These are phyloP conservation scores for Drosophila subquinaria DNA, from an alignment of 2,888 invertebrate genomes.

Conservation along the genomic window DNA sequence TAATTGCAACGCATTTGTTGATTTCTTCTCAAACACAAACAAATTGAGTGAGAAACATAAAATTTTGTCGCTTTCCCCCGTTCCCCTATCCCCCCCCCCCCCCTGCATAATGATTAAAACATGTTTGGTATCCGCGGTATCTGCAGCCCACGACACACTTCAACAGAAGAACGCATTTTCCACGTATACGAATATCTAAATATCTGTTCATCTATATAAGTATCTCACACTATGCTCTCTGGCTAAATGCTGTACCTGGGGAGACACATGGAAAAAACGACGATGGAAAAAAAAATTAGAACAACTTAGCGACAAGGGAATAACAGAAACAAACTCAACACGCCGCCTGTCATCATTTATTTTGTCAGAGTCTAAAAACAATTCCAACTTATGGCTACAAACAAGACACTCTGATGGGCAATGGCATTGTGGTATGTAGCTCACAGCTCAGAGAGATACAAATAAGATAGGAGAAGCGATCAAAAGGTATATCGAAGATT, in stretches of 20 bases:
- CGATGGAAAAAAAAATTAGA: constrained; percentile 74
- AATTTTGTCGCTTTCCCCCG: constrained; percentile 57
- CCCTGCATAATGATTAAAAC: constrained; percentile 56
- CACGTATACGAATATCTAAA: constrained; percentile 40
- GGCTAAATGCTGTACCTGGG: constrained; percentile 25
- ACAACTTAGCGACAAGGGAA: constrained; percentile 75
- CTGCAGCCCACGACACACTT: constrained; percentile 59
- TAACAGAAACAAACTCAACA: constrained; percentile 62
- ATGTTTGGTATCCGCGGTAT: constrained; percentile 51
- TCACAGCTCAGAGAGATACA: constrained; percentile 58
- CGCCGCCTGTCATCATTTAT: constrained; percentile 81
- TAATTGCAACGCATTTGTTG: constrained; percentile 77
- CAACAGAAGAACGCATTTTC: constrained; percentile 57
- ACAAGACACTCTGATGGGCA: constrained; percentile 63
- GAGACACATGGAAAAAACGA: constrained; percentile 8
- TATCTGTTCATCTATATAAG: constrained; percentile 69
- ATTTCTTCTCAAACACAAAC: constrained; percentile 60
- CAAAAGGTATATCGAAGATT: constrained; percentile 30
- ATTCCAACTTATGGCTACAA: constrained; percentile 79
- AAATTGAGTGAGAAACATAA: constrained; percentile 80
- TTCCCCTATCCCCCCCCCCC: neutral
- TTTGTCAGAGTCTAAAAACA: constrained; percentile 76
- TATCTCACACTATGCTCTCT: constrained; percentile 47
- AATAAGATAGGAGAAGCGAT: constrained; percentile 46
- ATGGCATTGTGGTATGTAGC: constrained; percentile 38